phyloP scores from a whole-genome alignment of 2,113 vertebrate genomes.

The Odobenus rosmarus region DNA sequence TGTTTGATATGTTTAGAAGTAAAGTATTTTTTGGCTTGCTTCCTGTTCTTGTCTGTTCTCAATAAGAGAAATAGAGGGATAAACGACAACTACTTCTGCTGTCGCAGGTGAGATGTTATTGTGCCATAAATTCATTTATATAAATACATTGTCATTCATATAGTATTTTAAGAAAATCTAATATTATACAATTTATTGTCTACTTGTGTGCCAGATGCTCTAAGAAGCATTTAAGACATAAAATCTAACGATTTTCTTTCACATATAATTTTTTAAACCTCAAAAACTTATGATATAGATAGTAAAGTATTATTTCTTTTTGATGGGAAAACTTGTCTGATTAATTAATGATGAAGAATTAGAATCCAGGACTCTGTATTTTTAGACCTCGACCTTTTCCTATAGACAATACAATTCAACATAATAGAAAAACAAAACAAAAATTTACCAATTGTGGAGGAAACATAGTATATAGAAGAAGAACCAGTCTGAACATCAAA shows the following conservation, averaged over 20 bases:
- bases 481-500: constrained; percentile 94
- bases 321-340: constrained; percentile 14
- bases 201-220: not conserved
- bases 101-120: not conserved
- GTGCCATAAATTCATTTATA: constrained; percentile 3
- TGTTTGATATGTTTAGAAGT: not conserved
- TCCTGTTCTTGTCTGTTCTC: constrained; percentile 1
- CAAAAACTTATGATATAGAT: constrained; percentile 39
- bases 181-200: not conserved
- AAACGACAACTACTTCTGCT: constrained; percentile 7
- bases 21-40: not conserved
- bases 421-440: constrained; percentile 33
- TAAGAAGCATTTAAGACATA: constrained; percentile 28
- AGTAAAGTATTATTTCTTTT: not conserved
- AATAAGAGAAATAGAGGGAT: not conserved
- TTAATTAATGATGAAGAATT: not conserved
- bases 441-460: constrained; percentile 91
- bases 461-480: constrained; percentile 92
- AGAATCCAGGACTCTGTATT: constrained; percentile 11
- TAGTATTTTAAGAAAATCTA: not conserved
- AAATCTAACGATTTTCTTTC: constrained; percentile 11
- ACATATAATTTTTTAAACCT: constrained; percentile 25
- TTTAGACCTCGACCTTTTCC: constrained; percentile 16
- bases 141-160: not conserved
- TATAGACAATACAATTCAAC: constrained; percentile 9